Percentiles rank a stretch among this genome's conserved stretches.
Evolutionary conservation across 2,888 invertebrate species (phyloP).

Genomic region (Coelopa pilipes): DNA sequence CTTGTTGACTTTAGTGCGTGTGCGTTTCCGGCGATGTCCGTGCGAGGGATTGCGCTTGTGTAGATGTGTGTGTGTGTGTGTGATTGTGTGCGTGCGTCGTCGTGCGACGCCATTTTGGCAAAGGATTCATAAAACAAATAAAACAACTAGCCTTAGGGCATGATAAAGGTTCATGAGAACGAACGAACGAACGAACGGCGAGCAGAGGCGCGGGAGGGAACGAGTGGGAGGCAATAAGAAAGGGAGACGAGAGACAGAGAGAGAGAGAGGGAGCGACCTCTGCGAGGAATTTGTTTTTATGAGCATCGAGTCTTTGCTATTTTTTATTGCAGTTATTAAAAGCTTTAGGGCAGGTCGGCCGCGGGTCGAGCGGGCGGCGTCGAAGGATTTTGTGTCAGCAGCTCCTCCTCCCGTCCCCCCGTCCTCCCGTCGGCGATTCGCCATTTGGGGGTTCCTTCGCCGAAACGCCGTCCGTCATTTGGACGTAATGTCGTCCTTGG

Average conservation of each 20-base stretch:
- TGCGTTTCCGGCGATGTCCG: background rate
- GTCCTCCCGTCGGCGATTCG: too few relatives aligned
- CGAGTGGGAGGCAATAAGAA: background rate
- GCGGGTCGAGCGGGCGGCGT: background rate
- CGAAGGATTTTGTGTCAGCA: too few relatives aligned
- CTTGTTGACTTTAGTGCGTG: conserved; percentile 27
- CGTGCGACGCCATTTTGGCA: conserved; percentile 1
- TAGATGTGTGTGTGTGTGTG: background rate
- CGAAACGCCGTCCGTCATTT: too few relatives aligned
- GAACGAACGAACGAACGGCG: background rate
- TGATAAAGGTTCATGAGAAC: conserved; percentile 60
- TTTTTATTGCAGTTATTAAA: conserved; percentile 24
- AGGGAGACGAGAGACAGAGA: background rate
- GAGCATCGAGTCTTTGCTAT: conserved; percentile 18
- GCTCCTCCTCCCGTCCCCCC: too few relatives aligned
- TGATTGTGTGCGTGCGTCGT: background rate
- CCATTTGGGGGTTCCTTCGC: too few relatives aligned
- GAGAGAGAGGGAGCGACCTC: background rate
- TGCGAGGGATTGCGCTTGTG: too few relatives aligned
- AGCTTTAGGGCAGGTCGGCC: conserved; percentile 24
- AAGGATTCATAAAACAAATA: conserved; percentile 49
- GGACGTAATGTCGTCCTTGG: too few relatives aligned
- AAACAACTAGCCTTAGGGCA: conserved; percentile 60
- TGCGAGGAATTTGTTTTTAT: background rate
- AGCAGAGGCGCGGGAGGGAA: conserved; percentile 8